Evolutionary conservation across 2,888 invertebrate species (phyloP).

Genomic region (Epirrhoe tristata): DNA sequence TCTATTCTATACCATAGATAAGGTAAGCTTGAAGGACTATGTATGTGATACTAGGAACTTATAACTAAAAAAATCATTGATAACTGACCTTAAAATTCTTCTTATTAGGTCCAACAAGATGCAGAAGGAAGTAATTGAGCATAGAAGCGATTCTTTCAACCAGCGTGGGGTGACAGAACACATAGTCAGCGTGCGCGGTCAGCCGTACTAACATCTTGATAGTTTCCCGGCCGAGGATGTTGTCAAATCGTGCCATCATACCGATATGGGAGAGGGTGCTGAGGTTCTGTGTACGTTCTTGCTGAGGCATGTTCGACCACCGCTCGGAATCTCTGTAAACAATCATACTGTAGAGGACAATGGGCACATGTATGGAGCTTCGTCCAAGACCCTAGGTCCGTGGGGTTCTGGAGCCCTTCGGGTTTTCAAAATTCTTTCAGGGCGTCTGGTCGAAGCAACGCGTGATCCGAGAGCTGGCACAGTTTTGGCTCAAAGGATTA

Average conservation of each 20-base stretch:
- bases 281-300: constrained; percentile 91
- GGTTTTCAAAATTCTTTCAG: too few species aligned
- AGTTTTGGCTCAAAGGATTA: too few species aligned
- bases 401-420: too few species aligned
- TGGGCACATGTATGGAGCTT: too few species aligned
- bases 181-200: constrained; percentile 89
- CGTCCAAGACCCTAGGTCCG: too few species aligned
- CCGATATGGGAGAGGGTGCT: constrained; percentile 90
- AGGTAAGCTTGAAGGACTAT: too few species aligned
- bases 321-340: constrained; percentile 87
- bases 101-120: constrained; percentile 96
- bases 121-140: constrained; percentile 96
- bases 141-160: constrained; percentile 97
- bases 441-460: too few species aligned
- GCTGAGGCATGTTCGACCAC: constrained; percentile 89
- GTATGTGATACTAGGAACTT: too few species aligned
- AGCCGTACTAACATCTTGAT: constrained; percentile 92
- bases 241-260: constrained; percentile 95
- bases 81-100: constrained; percentile 91
- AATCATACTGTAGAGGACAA: not conserved
- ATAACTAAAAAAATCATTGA: too few species aligned
- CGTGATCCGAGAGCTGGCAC: too few species aligned
- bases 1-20: too few species aligned
- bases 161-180: constrained; percentile 96
- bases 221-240: constrained; percentile 95